A percentile compares a stretch with the other conserved stretches of the same genome.
Conservation (phyloP, 2,113 vertebrate species). For the Narcine bancroftii region DNA sequence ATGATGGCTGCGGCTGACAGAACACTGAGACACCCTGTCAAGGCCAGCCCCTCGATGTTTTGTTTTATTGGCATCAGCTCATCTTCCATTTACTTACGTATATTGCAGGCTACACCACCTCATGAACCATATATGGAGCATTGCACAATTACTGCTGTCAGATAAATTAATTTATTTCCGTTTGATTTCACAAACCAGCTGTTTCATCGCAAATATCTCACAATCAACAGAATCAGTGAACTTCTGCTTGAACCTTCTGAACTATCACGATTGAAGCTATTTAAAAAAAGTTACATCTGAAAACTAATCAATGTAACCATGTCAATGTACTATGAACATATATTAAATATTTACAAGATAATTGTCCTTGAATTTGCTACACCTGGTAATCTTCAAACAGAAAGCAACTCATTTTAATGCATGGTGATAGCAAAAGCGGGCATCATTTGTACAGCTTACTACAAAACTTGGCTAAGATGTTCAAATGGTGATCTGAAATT, state of each 20-base stretch:
- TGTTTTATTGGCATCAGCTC: conserved; percentile 58
- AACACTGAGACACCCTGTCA: conserved; percentile 56
- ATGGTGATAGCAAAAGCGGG: too few species aligned
- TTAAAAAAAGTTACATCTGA: conserved; percentile 5
- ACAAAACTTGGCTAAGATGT: neutral
- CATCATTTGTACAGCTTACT: too few species aligned
- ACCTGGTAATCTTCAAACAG: neutral
- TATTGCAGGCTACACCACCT: conserved; percentile 36
- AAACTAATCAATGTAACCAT: neutral
- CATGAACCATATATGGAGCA: conserved; percentile 5
- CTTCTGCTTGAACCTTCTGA: conserved; percentile 13
- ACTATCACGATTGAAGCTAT: neutral
- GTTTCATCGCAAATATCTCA: conserved; percentile 31
- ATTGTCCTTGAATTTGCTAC: neutral
- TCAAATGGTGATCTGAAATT: neutral
- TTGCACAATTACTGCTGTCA: conserved; percentile 33
- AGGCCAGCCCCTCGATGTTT: conserved; percentile 57
- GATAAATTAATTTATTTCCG: conserved; percentile 33
- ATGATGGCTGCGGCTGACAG: conserved; percentile 59
- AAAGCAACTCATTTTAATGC: neutral
- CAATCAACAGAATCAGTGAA: conserved; percentile 32
- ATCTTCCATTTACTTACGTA: conserved; percentile 52
- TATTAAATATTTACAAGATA: conserved; percentile 1
- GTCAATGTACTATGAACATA: neutral
- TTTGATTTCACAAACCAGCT: conserved; percentile 36